Conservation (phyloP, 2,113 vertebrate species). For the Microtus pennsylvanicus region DNA sequence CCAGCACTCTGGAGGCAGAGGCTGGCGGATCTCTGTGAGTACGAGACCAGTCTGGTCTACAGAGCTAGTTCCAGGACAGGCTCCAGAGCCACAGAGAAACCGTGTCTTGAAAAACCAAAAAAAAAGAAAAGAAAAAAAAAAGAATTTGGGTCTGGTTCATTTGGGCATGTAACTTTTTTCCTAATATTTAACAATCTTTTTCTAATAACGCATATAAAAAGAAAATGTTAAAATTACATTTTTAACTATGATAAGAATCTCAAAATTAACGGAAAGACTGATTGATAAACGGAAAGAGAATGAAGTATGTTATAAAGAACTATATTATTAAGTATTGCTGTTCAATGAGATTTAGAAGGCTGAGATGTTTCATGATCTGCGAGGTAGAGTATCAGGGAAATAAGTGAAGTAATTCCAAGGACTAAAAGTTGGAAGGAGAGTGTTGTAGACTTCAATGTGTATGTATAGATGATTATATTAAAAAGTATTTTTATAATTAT, state of each 20-base stretch:
- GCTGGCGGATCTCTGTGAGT: too few relatives aligned
- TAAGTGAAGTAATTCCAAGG: neutral
- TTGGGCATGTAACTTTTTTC: neutral
- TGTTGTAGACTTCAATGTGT: neutral
- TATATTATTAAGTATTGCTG: neutral
- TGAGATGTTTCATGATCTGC: neutral
- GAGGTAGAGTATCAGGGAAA: neutral
- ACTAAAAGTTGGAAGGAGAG: neutral
- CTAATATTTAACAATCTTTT: neutral
- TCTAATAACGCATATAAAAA: neutral
- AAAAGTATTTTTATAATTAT: neutral
- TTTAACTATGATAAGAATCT: conserved; percentile 2
- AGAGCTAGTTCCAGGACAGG: too few relatives aligned
- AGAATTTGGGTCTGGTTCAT: neutral
- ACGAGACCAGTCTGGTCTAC: too few relatives aligned
- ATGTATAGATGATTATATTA: neutral
- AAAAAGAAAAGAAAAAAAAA: too few relatives aligned
- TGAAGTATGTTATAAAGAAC: neutral
- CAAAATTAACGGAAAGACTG: neutral
- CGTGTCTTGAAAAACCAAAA: too few relatives aligned
- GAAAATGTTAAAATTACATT: neutral
- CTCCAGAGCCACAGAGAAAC: too few relatives aligned
- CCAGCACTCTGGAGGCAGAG: too few relatives aligned
- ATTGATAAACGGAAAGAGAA: neutral
- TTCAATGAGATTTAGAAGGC: neutral